A percentile compares a stretch with the other conserved stretches of the same genome.
phyloP scores from a whole-genome alignment of 2,888 invertebrate species.

The Microdon myrmicae region DNA sequence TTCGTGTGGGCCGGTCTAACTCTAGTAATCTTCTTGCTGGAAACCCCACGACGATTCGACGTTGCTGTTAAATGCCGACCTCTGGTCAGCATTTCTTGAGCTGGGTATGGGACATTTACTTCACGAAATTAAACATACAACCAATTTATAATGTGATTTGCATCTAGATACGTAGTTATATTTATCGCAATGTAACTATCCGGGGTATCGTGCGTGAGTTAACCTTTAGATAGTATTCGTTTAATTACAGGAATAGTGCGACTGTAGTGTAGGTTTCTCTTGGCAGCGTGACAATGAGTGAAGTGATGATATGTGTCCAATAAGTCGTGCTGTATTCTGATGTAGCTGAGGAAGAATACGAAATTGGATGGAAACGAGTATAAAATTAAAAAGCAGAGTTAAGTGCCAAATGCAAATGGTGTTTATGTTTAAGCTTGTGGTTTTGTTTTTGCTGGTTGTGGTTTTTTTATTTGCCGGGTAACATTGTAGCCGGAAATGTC shows the following conservation, averaged over 20 bases:
- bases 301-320: constrained; percentile 1
- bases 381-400: background rate
- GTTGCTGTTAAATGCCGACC: too few relatives aligned
- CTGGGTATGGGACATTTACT: constrained; percentile 22
- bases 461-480: background rate
- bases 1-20: too few relatives aligned
- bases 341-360: too few relatives aligned
- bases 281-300: constrained; percentile 6
- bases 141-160: too few relatives aligned
- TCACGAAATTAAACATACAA: constrained; percentile 26
- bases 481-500: too few relatives aligned
- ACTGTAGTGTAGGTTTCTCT: constrained; percentile 42
- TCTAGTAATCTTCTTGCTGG: too few relatives aligned
- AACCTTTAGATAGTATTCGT: too few relatives aligned
- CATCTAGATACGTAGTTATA: constrained; percentile 22
- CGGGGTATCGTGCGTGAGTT: constrained; percentile 17
- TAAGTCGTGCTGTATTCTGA: too few relatives aligned
- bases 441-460: background rate
- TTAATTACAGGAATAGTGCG: constrained; percentile 38
- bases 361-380: too few relatives aligned
- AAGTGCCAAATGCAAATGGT: too few relatives aligned
- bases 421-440: constrained; percentile 13
- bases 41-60: too few relatives aligned
- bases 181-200: background rate
- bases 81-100: too few relatives aligned